Base-by-base conservation (phyloP, 2,113 vertebrate species). In the Nestor notabilis region DNA sequence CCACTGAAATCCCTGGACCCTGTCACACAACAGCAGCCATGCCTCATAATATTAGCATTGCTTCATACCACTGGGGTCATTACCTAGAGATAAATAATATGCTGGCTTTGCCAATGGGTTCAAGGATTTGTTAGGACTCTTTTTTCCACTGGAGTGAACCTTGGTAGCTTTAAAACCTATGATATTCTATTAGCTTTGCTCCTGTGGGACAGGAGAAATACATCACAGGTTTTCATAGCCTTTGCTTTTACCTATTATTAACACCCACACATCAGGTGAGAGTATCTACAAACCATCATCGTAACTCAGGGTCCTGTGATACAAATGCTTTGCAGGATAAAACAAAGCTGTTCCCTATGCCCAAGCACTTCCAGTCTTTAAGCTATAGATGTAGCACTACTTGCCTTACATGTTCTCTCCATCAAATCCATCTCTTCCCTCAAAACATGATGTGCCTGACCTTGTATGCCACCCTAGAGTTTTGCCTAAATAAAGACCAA, bases 401-500 rank as follows among this genome's bases (percentile, higher is more conserved):
- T 65, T 61, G 55, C 47, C 49, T 61, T 64, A 33, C 4, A 3
- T 7, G n/a, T 44, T 89, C 77, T 78, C 17, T 8, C 55, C 95
- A 86, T 46, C 72, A 78, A 70, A 93, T 27, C 41, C 46, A 52
- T 56, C 66, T 72, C 16, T 47, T 71, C 39, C 52, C 66, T 90
- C 83, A 55, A 87, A 70, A 87, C 56, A 53, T 2, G 31, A 65
- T 35, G 74, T 65, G 74, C 65, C 83, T 74, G 77, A 95, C 94
- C 92, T 82, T 37, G 65, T 17, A 29, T 24, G 41, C 60, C 11
- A 23, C 56, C 65, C 69, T 13, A 69, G 87, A 92, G 81, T 72
- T 96, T 46, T 85, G 70, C 65, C 89, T 96, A 90, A 93, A 79
- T 87, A 90, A 89, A 87, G 88, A 39, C 24, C 2, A 3, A 87